Evolutionary conservation across 2,888 invertebrate genomes (phyloP).

Genomic region (Sialis fuliginosa): DNA sequence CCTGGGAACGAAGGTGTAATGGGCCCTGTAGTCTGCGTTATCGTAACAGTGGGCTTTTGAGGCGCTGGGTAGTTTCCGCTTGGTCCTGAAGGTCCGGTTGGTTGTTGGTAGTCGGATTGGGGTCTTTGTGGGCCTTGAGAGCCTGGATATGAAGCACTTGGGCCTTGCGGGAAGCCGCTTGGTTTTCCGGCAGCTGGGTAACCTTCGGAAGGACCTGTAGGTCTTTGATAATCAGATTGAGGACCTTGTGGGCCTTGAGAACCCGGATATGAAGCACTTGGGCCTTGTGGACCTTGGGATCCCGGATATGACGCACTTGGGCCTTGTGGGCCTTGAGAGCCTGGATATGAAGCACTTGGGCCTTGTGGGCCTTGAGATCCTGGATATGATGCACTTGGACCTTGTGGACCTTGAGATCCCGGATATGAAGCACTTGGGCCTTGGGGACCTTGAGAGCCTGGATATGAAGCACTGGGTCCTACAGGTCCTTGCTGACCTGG

Average conservation of each 20-base stretch:
- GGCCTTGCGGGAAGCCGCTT: conserved; percentile 13
- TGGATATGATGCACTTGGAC: conserved; percentile 16
- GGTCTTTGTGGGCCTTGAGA: conserved; percentile 19
- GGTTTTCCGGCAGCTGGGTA: conserved; percentile 14
- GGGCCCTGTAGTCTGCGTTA: conserved; percentile 7
- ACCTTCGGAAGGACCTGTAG: conserved; percentile 12
- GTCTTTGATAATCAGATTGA: conserved; percentile 12
- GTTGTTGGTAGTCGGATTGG: conserved; percentile 10
- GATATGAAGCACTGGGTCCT: conserved; percentile 9
- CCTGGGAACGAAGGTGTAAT: conserved; percentile 9
- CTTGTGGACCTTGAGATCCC: conserved; percentile 11
- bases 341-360: conserved; percentile 20
- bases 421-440: conserved; percentile 15
- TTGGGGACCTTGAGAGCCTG: conserved; percentile 14
- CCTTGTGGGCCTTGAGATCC: conserved; percentile 17
- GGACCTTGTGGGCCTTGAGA: conserved; percentile 13
- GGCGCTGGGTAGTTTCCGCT: not conserved
- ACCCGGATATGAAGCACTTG: conserved; percentile 16
- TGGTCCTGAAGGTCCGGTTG: conserved; percentile 5
- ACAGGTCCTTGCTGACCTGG: conserved; percentile 17
- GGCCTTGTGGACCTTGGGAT: conserved; percentile 17
- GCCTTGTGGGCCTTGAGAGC: conserved; percentile 19
- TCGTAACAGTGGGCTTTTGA: conserved; percentile 2
- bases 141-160: conserved; percentile 20
- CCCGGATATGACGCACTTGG: conserved; percentile 19